Evolutionary conservation across 2,797 vertebrate species (phyloP).

Genomic region (Chiloscyllium punctatum): DNA sequence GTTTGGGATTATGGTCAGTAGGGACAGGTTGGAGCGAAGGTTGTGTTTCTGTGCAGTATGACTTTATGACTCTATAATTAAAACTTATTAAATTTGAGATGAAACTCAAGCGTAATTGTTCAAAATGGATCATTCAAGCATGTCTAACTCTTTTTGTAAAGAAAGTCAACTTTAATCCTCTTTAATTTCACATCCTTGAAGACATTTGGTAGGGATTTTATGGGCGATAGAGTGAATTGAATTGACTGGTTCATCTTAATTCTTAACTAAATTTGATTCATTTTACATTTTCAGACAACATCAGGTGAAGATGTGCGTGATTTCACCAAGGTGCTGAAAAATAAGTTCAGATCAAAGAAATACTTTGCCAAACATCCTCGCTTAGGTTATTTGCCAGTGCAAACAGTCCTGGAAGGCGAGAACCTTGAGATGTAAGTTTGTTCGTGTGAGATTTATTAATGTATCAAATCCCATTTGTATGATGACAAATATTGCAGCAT

Average conservation of each 20-base stretch:
- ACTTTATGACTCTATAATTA: not conserved
- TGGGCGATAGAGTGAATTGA: not conserved
- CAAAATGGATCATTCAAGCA: not conserved
- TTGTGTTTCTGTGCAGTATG: no score
- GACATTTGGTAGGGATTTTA: not conserved
- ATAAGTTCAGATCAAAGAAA: conserved; percentile 96
- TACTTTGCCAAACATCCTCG: conserved; percentile 94
- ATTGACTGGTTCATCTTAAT: not conserved
- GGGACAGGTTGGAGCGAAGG: no score
- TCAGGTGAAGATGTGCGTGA: conserved; percentile 95
- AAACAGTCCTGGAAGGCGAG: conserved; percentile 92
- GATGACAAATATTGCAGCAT: not conserved
- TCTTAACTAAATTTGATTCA: not conserved
- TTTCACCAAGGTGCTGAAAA: conserved; percentile 97
- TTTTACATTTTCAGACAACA: conserved; percentile 69
- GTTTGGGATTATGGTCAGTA: no score
- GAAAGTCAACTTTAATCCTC: not conserved
- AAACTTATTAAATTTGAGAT: not conserved
- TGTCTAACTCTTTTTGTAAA: not conserved
- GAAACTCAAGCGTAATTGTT: not conserved
- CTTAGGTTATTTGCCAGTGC: conserved; percentile 89
- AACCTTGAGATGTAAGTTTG: conserved; percentile 90
- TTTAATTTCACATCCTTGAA: not conserved
- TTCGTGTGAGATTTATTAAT: not conserved
- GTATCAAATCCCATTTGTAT: no score